Evolutionary conservation across 1,140 invertebrate species (phyloP), one percentile per base, ranked within the genome.

Genomic region (Dolichoris vasculosae): DNA sequence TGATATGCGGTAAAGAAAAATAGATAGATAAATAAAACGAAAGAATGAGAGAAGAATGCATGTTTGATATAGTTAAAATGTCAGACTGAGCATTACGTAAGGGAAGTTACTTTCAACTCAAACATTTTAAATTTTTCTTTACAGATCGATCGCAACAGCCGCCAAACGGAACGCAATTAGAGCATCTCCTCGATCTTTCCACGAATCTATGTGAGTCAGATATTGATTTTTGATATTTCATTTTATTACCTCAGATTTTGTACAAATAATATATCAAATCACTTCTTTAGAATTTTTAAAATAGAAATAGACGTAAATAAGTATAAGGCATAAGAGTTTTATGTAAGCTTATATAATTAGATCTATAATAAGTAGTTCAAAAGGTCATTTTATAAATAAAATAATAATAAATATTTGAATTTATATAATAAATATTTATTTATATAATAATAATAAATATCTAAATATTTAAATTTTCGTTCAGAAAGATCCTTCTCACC

Each of bases 151-250:
- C 86, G 2, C 82, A 64, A 30, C 55, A 77, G 40, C n/a, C 83
- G 55, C 3, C 73, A 35, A 89, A 89, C 67, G 89, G 88, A 8
- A 88, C 87, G 26, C 89, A 89, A 86, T 64, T 89, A 86, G 88
- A 90, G 38, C 88, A 87, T 79, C 78, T 89, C n/a, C 87, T 88
- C 3, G 63, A 87, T 13, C 73, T 69, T 69, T 82, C 87, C 35
- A 75, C 69, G 15, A 87, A 48, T 67, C 67, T 85, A 40, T 88
- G 88, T 89, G 82, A 90, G 89, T 88, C 64, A 77, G n/a, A 86
- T 43, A 6, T 86, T 40, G 6, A n/a, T 32, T 26, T 73, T 43
- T 43, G 4, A 73, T 73, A 73, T 73, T 73, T 73, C 3, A 30
- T 67, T 32, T 13, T 67, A 35, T 32, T 9, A 32, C 17, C n/a